Evolutionary conservation across 1,140 invertebrate species (phyloP), one percentile per base, ranked within the genome.

Genomic region (Charaxes varanes): DNA sequence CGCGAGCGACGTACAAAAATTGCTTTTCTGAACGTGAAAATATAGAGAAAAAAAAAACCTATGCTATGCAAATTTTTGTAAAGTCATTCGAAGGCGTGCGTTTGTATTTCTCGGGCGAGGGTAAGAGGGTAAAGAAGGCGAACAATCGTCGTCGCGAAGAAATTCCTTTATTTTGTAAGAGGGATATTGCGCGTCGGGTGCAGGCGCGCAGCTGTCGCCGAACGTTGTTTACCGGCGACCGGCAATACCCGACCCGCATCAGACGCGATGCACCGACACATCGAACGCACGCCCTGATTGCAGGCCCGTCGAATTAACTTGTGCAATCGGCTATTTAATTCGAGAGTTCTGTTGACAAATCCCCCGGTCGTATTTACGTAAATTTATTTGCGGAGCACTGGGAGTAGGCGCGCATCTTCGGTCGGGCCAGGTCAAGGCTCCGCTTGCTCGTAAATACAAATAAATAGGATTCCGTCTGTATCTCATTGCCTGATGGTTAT

Each of bases 41-140:
- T 76, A 76, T 76, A 76, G 64, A 76, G 60, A 78, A 64, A 77
- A 77, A n/a, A n/a, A 78, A 77, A 69, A 46, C 41, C 43, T 41
- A 61, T 61, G 53, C 55, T 55, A 82, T 80, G 78, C 73, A 82
- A 80, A 82, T 82, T 82, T 82, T 78, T 79, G 74, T 82, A 78
- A 78, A 81, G 78, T 79, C 74, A 76, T 82, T 78, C 71, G 73
- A 48, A 70, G 70, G 66, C 78, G 72, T 77, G 64, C 74, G 73
- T 78, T 80, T 78, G 76, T 77, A 82, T 82, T 78, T 74, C 68
- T 77, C 60, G 68, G 65, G 63, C 54, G 51, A 67, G 70, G 71
- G 74, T 68, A 70, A 72, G 68, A 67, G 70, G 67, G 74, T 66
- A 69, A 76, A 69, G 62, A 62, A 72, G 62, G 66, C 74, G 72